A percentile compares a stretch with the other conserved stretches of the same genome.
Evolutionary conservation across 2,113 vertebrate species (phyloP).

Genomic region (Gulo gulo): DNA sequence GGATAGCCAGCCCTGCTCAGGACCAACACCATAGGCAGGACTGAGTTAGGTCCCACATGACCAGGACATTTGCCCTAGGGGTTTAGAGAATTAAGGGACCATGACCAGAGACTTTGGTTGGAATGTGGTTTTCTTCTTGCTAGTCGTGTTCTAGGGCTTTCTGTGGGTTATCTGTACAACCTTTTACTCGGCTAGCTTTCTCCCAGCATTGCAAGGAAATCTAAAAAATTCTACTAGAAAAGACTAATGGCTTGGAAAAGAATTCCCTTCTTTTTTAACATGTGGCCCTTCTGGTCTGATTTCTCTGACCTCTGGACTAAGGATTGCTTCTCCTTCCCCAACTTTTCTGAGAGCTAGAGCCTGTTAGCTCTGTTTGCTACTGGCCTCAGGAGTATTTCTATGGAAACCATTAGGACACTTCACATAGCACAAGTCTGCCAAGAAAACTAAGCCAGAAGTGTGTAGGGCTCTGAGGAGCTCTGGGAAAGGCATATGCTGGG

Average conservation of each 20-base stretch:
- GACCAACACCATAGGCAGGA: background rate
- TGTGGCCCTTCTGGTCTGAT: background rate
- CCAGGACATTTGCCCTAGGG: background rate
- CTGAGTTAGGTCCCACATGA: background rate
- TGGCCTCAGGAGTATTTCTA: conserved; percentile 72
- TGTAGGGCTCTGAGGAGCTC: conserved; percentile 60
- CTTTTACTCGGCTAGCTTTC: background rate
- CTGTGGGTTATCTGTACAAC: background rate
- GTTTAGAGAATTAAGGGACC: background rate
- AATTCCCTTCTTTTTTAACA: background rate
- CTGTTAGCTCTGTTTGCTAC: conserved; percentile 61
- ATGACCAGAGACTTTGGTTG: background rate
- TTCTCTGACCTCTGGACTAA: background rate
- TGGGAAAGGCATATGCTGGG: conserved; percentile 58
- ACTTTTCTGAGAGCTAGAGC: conserved; percentile 21
- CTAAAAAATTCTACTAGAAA: background rate
- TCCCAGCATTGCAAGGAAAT: background rate
- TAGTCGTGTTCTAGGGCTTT: background rate
- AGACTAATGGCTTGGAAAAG: background rate
- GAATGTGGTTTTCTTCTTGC: background rate
- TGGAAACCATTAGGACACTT: conserved; percentile 79
- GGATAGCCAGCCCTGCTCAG: background rate
- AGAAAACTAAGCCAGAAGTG: conserved; percentile 80
- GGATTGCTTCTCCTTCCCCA: background rate
- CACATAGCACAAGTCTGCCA: conserved; percentile 71